Percentiles rank a stretch among this genome's conserved stretches.
Evolutionary conservation across 1,140 invertebrate species (phyloP).

Genomic region (Drosophila obscura): DNA sequence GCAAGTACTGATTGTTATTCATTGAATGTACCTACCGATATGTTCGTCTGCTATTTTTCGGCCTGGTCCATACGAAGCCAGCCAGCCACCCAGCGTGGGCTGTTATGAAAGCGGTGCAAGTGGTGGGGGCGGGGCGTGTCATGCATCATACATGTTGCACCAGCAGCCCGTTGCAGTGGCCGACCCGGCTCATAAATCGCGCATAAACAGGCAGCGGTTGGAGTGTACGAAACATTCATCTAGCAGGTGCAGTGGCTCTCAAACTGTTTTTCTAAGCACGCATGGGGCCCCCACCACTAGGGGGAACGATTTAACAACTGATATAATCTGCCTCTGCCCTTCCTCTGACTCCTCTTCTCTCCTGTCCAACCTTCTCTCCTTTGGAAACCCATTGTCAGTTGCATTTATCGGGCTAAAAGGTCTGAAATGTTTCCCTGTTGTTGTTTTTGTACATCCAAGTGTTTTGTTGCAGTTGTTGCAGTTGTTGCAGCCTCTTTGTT

Average conservation of each 20-base stretch:
- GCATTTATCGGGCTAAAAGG: no score
- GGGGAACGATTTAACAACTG: no score
- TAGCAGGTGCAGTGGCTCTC: conserved; percentile 43
- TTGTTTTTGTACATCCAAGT: no score
- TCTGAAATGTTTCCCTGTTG: no score
- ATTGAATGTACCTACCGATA: conserved; percentile 15
- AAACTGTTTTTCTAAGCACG: conserved; percentile 35
- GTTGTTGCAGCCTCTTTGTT: no score
- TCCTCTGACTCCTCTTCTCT: no score
- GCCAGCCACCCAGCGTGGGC: conserved; percentile 33
- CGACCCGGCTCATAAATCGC: conserved; percentile 36
- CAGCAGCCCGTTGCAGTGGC: conserved; percentile 32
- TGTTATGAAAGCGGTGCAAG: conserved; percentile 35
- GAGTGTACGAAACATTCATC: conserved; percentile 16
- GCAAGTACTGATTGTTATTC: conserved; percentile 36
- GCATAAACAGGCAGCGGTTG: conserved; percentile 21
- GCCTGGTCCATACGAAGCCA: not conserved
- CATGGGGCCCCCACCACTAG: not conserved
- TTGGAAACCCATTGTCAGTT: no score
- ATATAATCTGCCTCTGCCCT: no score
- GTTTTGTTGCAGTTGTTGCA: no score
- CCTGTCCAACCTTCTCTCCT: no score
- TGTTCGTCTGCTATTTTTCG: conserved; percentile 42
- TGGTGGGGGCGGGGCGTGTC: conserved; percentile 35
- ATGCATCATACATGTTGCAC: conserved; percentile 33